Evolutionary conservation across 2,888 invertebrate genomes (phyloP).

Genomic region (Tipula lateralis): DNA sequence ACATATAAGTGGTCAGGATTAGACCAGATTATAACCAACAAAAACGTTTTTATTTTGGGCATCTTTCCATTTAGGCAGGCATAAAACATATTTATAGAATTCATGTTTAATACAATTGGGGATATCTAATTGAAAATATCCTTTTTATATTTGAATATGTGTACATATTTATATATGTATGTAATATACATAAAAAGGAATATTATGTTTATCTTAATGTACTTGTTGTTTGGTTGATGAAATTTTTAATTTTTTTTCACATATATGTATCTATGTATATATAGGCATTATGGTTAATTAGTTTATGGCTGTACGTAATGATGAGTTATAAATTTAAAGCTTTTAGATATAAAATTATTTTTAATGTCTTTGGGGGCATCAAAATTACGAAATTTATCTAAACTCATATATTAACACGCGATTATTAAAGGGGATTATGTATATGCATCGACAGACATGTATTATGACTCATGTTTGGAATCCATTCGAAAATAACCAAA

Average conservation of each 20-base stretch:
- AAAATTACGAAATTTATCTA: neutral
- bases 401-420: neutral
- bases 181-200: neutral
- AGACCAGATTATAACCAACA: neutral
- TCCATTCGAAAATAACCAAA: no score
- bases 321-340: neutral
- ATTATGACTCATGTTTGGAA: neutral
- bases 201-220: neutral
- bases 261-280: neutral
- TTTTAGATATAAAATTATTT: neutral
- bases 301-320: neutral
- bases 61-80: neutral
- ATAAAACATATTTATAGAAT: conserved; percentile 19
- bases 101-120: neutral
- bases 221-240: neutral
- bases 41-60: neutral
- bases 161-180: neutral
- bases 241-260: neutral
- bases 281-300: neutral
- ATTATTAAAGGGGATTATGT: neutral
- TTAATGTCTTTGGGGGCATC: neutral
- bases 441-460: neutral
- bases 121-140: neutral
- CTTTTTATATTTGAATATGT: neutral
- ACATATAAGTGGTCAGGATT: neutral